Conservation (phyloP, 1,140 invertebrate genomes). For the Eumaeus atala region DNA sequence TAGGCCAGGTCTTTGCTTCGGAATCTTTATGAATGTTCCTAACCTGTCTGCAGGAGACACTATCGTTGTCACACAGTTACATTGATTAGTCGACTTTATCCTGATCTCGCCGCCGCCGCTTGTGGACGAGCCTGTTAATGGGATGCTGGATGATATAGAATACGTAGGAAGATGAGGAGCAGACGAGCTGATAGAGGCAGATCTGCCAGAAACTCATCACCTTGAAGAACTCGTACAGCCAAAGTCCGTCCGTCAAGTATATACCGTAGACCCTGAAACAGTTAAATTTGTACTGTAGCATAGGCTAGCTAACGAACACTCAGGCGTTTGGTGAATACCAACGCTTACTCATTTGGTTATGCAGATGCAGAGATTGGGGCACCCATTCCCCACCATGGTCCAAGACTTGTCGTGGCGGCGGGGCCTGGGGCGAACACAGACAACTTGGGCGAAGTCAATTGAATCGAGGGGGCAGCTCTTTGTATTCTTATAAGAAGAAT, state of each 20-base stretch:
- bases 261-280: conserved; percentile 50
- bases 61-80: background rate
- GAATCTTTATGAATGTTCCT: background rate
- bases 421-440: too few relatives aligned
- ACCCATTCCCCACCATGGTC: too few relatives aligned
- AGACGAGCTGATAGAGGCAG: conserved; percentile 47
- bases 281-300: too few relatives aligned
- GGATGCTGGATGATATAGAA: conserved; percentile 54
- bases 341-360: too few relatives aligned
- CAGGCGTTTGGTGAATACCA: too few relatives aligned
- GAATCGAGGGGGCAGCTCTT: too few relatives aligned
- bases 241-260: conserved; percentile 43
- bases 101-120: conserved; percentile 13
- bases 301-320: too few relatives aligned
- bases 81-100: background rate
- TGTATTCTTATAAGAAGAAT: too few relatives aligned
- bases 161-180: conserved; percentile 38
- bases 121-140: conserved; percentile 49
- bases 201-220: conserved; percentile 64
- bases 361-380: too few relatives aligned
- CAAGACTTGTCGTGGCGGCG: too few relatives aligned
- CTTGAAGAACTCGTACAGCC: conserved; percentile 49
- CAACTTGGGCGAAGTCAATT: too few relatives aligned
- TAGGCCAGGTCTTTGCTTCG: too few relatives aligned
- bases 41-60: background rate